Evolutionary conservation across 2,888 invertebrate genomes (phyloP).

Genomic region (Noctua comes): DNA sequence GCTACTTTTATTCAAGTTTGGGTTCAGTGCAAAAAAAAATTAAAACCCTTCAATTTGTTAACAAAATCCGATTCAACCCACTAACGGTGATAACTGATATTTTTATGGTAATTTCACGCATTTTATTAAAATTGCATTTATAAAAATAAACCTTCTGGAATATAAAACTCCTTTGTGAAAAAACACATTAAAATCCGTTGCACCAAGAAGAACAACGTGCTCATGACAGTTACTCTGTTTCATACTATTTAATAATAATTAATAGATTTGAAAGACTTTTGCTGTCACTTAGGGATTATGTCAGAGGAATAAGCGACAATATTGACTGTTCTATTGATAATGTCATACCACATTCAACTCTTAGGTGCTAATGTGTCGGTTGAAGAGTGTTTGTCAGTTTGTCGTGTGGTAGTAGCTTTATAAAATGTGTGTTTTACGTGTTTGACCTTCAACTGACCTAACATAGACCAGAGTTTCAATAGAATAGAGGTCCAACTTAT

Average conservation of each 20-base stretch:
- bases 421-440: background rate
- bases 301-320: constrained; percentile 24
- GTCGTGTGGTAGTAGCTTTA: background rate
- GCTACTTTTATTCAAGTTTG: too few relatives aligned
- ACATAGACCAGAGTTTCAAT: background rate
- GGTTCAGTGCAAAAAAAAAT: too few relatives aligned
- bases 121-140: background rate
- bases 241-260: too few relatives aligned
- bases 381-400: background rate
- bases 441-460: background rate
- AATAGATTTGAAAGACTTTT: background rate
- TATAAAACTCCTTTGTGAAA: background rate
- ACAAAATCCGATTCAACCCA: too few relatives aligned
- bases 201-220: background rate
- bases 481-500: background rate
- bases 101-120: too few relatives aligned
- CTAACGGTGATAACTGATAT: too few relatives aligned
- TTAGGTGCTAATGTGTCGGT: background rate
- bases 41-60: too few relatives aligned
- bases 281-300: constrained; percentile 38
- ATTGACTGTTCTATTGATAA: constrained; percentile 42
- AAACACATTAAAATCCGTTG: background rate
- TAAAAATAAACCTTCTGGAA: background rate
- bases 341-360: constrained; percentile 23
- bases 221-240: background rate